Base-by-base conservation (phyloP, 2,888 invertebrate genomes). In the Parochlus steinenii region DNA sequence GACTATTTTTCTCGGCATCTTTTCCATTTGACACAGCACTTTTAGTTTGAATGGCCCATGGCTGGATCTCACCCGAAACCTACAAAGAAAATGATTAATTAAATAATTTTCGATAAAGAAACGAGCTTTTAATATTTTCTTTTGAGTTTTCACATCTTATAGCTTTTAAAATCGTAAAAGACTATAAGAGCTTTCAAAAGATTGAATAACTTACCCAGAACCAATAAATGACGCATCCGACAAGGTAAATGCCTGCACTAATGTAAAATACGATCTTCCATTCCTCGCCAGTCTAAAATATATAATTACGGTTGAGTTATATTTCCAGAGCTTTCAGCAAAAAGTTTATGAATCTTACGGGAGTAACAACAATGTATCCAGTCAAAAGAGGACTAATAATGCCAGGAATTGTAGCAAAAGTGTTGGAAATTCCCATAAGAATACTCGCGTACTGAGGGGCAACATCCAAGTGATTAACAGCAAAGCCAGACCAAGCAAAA, bases 361-460 rank as follows among this genome's bases (percentile, higher is more conserved):
- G n/a, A n/a, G n/a, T n/a, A n/a, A n/a, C n/a, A 11, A 85, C 82
- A 37, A 89, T 72, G 33, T 69, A 67, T 6, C 86, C 86, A 0
- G 83, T 80, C 1, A 89, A 57, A 8, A 76, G 66, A 0, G 90
- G 92, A 51, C 85, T 83, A n/a, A 90, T 61, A 47, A 92, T 87
- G 18, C 92, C 92, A 2, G 92, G 89, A 33, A 92, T 59, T 0
- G 90, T 90, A 1, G 85, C 92, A 42, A 90, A 62, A 0, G 89
- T 89, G 58, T 92, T 92, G 7, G 86, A 81, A 7, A 90, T 62
- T 0, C 90, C 92, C 87, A 92, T 87, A 36, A 92, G 58, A 1
- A 92, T 74, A 52, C 89, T 81, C 7, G 90, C 89, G 61, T 83
- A 86, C 41, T 82, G 82, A 1, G 90, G 89, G 0, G 90, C 90